phyloP scores from a whole-genome alignment of 2,113 vertebrate species.

The Hemicordylus capensis region DNA sequence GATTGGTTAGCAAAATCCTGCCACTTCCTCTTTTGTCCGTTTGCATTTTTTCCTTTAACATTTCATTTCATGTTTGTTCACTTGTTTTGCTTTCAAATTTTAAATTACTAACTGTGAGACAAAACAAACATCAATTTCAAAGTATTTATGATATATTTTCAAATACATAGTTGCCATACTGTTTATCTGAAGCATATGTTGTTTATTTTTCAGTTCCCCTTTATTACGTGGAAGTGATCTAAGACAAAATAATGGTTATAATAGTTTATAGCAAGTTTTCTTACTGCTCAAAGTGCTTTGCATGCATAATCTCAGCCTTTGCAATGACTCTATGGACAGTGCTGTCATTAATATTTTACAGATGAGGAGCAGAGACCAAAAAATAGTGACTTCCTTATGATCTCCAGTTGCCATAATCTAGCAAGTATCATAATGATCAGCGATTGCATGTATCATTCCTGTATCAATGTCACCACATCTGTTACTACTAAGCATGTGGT shows the following conservation, averaged over 20 bases:
- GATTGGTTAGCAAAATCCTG: neutral
- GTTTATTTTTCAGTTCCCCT: neutral
- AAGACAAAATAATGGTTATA: neutral
- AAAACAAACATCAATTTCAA: neutral
- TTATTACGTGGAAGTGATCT: neutral
- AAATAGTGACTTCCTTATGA: neutral
- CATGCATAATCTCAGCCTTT: neutral
- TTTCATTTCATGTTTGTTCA: neutral
- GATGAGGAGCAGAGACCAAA: neutral
- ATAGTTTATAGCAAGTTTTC: neutral
- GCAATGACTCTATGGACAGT: neutral
- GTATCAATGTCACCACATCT: too few species aligned
- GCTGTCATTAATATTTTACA: neutral
- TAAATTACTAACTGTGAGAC: neutral
- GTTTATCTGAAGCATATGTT: neutral
- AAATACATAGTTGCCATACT: neutral
- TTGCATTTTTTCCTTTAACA: too few species aligned
- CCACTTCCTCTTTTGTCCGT: neutral
- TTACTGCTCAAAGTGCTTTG: neutral
- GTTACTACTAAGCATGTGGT: too few species aligned
- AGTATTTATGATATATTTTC: neutral
- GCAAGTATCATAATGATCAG: too few species aligned
- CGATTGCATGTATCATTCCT: too few species aligned
- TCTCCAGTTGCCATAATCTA: too few species aligned
- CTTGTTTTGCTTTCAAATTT: neutral